Evolutionary conservation across 2,113 vertebrate species (phyloP), one percentile per base, ranked within the genome.

Genomic region (Pelvicachromis taeniatus): DNA sequence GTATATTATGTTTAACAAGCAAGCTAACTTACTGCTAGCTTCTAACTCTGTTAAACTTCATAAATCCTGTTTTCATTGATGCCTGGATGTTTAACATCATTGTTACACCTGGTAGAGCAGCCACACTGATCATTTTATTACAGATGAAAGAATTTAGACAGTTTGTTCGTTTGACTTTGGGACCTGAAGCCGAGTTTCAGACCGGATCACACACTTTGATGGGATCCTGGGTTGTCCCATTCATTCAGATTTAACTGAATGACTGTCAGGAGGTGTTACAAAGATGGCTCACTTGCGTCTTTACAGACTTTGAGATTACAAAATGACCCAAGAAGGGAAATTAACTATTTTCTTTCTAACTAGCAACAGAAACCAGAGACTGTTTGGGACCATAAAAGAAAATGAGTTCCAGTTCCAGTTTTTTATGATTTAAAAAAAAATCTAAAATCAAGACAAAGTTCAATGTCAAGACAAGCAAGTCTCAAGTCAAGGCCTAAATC

Each of bases 41-140:
- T 26, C 21, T 26, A 26, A 55, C 12, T 14, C 12, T 0, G 1
- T 26, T 56, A 26, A 56, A 56, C 14, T 2, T 0, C 7, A 1
- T 56, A 26, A 56, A 56, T 56, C 0, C 4, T 14, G 54, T 56
- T 29, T 14, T 8, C 12, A 29, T 56, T n/a, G n/a, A n/a, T n/a
- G 21, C 21, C 54, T 56, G 54, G 54, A 56, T 56, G 2, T 56
- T 56, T 26, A 56, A 56, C 12, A 8, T 29, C 3, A 29, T 26
- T 8, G 12, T 26, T 26, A 14, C 54, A 56, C 23, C 0, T 16
- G 23, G 0, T 29, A 56, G 2, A 58, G 23, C 23, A 58, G 55
- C 23, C 4, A 58, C 4, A 4, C 23, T 16, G 7, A 58, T 58
- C 1, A 16, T 56, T 29, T 5, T 56, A 56, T 56, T 56, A 29